Base-by-base conservation (phyloP, 2,797 vertebrate genomes). In the Amniataba percoides region DNA sequence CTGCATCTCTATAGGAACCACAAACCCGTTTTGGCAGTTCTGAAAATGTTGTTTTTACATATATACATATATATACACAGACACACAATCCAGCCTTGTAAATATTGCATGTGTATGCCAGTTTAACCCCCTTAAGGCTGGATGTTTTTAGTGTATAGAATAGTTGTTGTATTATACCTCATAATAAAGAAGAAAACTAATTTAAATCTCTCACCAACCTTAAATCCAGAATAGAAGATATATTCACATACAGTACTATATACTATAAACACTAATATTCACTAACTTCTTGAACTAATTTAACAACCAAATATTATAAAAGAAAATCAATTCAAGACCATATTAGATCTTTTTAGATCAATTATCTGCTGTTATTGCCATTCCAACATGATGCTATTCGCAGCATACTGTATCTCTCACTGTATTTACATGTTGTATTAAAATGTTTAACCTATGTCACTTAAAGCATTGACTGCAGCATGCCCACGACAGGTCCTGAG, bases 41-140 rank as follows among this genome's bases (percentile, higher is more conserved):
- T 72, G 55, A 86, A 82, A 25, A 83, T 36, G 59, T 71, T 66
- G 40, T 76, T 63, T 75, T 70, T 61, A 84, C 49, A 81, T n/a
- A 64, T 21, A 64, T 25, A 78, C 12, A 60, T 31, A 73, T 13
- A 77, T 58, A 69, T 77, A 84, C 48, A 84, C 23, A 73, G 61
- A 77, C 55, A 75, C 31, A 75, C 42, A 83, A 78, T 77, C 60
- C 79, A 88, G 83, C 82, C 80, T 75, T 93, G 92, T 93, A 94
- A 92, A 94, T 94, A 94, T 75, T 94, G 92, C 94, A 95, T 94
- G 94, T 91, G 84, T 87, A 82, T 66, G 78, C 79, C 78, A 72
- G 74, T 90, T 85, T 88, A 89, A 85, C 86, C 80, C 80, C 59
- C 74, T 66, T 67, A 84, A 88, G 72, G 79, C 84, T 91, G 91